Evolutionary conservation across 2,113 vertebrate genomes (phyloP).

Genomic region (Stictonetta naevosa): DNA sequence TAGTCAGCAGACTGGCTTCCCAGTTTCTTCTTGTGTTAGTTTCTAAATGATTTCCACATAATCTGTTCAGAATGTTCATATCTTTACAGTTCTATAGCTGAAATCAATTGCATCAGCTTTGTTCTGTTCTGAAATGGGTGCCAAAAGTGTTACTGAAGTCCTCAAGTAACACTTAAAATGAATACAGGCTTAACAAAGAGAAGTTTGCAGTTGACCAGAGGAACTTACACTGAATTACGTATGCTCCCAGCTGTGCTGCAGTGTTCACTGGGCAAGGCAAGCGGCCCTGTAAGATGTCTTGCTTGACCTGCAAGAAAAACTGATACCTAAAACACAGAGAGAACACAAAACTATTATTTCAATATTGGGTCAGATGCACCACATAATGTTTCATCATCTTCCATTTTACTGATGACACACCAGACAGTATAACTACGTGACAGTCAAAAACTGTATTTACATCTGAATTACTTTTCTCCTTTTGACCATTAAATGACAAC

Average conservation of each 20-base stretch:
- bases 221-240: slow-evolving; percentile 86
- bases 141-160: background rate
- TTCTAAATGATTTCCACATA: background rate
- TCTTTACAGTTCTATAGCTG: background rate
- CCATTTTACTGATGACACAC: background rate
- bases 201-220: background rate
- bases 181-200: background rate
- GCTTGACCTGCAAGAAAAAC: slow-evolving; percentile 92
- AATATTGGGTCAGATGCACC: background rate
- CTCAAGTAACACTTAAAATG: background rate
- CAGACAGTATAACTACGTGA: background rate
- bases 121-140: background rate
- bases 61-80: background rate
- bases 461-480: background rate
- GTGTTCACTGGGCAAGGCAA: slow-evolving; percentile 80
- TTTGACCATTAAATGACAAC: background rate
- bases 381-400: background rate
- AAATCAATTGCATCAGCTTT: background rate
- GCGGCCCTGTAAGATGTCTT: slow-evolving; percentile 89
- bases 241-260: slow-evolving; percentile 83
- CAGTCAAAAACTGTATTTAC: background rate
- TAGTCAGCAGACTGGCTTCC: background rate
- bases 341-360: background rate
- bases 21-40: background rate
- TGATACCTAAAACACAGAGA: slow-evolving; percentile 83